Base-by-base conservation (phyloP, 2,797 vertebrate genomes). In the Sorex maritimensis region DNA sequence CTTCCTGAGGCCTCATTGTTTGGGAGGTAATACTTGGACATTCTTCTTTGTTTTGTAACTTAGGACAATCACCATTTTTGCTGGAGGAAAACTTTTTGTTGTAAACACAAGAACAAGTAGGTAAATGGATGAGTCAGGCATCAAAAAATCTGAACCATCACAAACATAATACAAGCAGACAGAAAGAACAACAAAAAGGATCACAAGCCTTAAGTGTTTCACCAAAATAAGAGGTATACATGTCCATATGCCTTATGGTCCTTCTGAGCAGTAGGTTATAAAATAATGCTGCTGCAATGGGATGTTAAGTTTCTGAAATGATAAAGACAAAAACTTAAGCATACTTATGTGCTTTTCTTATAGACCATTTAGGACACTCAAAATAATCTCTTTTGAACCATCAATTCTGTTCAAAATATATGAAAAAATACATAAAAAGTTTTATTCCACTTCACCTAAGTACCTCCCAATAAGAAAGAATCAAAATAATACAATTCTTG, bases 1-100 rank as follows among this genome's bases (percentile, higher is more conserved):
- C 2, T 79, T 88, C 96, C 81, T 14, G 95, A 92, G 14, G 8
- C 69, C 28, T 81, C 91, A 26, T 10, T 90, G 85, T 86, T 96
- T 52, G 17, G 6, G 52, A 95, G 65, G 67, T 69, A 13, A 82
- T 1, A 75, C 73, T 84, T 46, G 72, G 24, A 84, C 38, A 34
- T 90, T 58, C 93, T 80, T n/a, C 26, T 95, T 95, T 75, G n/a
- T 9, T 55, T 95, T 92, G 63, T 41, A 77, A 34, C 49, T 73
- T 71, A 41, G 44, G 74, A 71, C 30, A 71, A 71, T 77, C 90
- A 85, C 75, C 68, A 79, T 81, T 86, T 94, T 67, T 82, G 91
- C 30, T 52, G 44, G 19, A 63, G 38, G 17, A 34, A 63, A 17
- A 23, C 21, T 85, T 61, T 82, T 88, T 41, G 80, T 41, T 63